Conservation (phyloP, 2,113 vertebrate genomes). For the Cebidichthys violaceus region DNA sequence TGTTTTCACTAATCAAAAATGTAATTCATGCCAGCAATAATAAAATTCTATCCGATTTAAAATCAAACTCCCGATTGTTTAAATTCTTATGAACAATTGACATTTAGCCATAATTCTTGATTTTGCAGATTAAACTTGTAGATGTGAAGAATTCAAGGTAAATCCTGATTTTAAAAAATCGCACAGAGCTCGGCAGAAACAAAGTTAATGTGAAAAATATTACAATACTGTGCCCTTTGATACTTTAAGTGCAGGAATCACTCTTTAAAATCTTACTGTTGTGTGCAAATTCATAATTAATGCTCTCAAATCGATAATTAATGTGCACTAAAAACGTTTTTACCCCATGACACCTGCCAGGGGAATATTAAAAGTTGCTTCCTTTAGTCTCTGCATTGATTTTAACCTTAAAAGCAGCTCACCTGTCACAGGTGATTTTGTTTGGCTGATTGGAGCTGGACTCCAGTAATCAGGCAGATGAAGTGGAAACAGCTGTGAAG, state of each 20-base stretch:
- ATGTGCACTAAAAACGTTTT: background rate
- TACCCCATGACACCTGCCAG: too few relatives aligned
- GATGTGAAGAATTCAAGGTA: background rate
- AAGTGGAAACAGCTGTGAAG: background rate
- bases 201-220: background rate
- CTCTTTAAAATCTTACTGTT: background rate
- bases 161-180: too few relatives aligned
- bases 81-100: background rate
- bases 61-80: background rate
- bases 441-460: background rate
- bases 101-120: background rate
- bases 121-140: background rate
- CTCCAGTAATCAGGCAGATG: background rate
- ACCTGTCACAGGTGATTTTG: background rate
- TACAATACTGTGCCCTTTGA: background rate
- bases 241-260: background rate
- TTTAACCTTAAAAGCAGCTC: background rate
- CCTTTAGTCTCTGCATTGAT: too few relatives aligned
- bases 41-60: too few relatives aligned
- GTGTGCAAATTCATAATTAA: background rate
- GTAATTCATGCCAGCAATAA: background rate
- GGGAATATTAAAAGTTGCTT: background rate
- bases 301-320: background rate
- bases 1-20: background rate
- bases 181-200: background rate